A percentile compares a stretch with the other conserved stretches of the same genome.
Evolutionary conservation across 2,113 vertebrate species (phyloP).

Genomic region (Tilapia sparmanii): DNA sequence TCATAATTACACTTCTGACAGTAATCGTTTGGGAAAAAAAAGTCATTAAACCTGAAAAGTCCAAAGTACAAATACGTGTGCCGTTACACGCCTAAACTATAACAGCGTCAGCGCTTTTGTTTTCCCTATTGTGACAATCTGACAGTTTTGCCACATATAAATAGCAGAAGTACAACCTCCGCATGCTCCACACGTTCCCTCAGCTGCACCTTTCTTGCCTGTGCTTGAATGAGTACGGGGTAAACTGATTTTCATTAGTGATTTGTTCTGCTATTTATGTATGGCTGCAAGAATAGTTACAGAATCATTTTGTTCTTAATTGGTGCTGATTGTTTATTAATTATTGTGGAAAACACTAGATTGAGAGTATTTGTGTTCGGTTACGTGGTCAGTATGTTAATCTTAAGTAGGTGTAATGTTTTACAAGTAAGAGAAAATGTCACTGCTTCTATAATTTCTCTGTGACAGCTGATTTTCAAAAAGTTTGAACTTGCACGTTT

Average conservation of each 20-base stretch:
- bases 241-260: not conserved
- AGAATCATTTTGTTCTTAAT: not conserved
- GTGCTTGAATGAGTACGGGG: not conserved
- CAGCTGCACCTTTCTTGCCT: not conserved
- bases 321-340: not conserved
- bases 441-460: not conserved
- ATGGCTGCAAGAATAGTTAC: not conserved
- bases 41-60: not conserved
- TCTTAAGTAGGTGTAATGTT: not conserved
- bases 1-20: not conserved
- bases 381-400: not conserved
- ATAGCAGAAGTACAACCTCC: not conserved
- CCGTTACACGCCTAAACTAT: not conserved
- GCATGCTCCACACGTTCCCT: not conserved
- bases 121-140: not conserved
- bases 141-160: not conserved
- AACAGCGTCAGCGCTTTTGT: not conserved
- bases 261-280: not conserved
- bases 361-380: not conserved
- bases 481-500: not conserved
- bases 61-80: not conserved
- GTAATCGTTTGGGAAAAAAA: not conserved
- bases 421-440: not conserved
- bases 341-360: not conserved
- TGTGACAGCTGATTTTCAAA: not conserved